Conservation (phyloP, 2,888 invertebrate genomes). For the Morpho helenor region DNA sequence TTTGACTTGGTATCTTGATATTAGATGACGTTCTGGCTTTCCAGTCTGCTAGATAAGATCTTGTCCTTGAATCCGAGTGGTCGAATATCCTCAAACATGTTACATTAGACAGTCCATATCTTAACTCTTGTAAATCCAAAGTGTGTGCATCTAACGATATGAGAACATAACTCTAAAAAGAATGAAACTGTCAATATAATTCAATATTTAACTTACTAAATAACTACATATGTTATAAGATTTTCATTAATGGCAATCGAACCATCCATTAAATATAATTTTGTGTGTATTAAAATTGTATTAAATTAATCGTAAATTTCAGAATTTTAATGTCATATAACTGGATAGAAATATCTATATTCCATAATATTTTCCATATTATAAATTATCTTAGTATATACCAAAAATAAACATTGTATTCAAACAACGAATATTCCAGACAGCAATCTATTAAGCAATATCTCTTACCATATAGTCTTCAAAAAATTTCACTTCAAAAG, state of each 20-base stretch:
- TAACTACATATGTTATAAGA: no score
- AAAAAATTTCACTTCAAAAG: constrained; percentile 90
- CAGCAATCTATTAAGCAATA: not conserved
- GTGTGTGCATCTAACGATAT: constrained; percentile 82
- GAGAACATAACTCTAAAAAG: constrained; percentile 62
- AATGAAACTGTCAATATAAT: not conserved
- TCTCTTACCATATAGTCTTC: constrained; percentile 85
- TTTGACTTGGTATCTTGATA: constrained; percentile 51
- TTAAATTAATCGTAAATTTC: not conserved
- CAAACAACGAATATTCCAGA: not conserved
- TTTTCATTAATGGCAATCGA: no score
- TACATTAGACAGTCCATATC: constrained; percentile 82
- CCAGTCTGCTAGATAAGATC: constrained; percentile 73
- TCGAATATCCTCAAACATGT: constrained; percentile 84
- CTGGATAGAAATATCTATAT: no score
- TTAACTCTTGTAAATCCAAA: constrained; percentile 80
- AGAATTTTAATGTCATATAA: not conserved
- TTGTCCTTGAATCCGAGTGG: constrained; percentile 72
- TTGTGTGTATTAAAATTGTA: no score
- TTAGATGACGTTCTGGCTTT: constrained; percentile 36
- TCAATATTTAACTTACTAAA: no score
- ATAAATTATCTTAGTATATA: no score
- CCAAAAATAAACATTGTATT: not conserved
- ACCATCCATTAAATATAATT: no score
- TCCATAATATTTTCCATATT: no score